Evolutionary conservation across 1,140 invertebrate genomes (phyloP), one percentile per base, ranked within the genome.

Genomic region (Ceratoteleas bidentatus): DNA sequence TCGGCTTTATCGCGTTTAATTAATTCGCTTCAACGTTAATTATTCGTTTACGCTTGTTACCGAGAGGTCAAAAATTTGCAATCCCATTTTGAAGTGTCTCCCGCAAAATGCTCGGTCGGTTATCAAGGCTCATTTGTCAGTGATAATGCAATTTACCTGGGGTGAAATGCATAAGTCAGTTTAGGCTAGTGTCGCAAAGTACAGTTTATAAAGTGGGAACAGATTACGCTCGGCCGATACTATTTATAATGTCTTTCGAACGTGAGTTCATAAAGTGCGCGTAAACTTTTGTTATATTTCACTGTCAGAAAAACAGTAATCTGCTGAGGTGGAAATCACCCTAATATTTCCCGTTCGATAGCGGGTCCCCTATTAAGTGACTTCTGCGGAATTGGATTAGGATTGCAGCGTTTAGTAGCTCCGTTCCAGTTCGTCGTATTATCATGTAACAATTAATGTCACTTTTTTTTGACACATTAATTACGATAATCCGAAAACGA

Each of bases 261-360:
- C 57, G 56, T 77, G 74, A 68, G 74, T 58, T 77, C 57, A 77
- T 62, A 69, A 62, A 69, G 43, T 62, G 50, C 38, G 16, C 57
- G 57, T 77, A 77, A 76, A 77, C 74, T 68, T 69, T 62, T 52
- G 57, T 69, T 77, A 77, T 69, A 77, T 77, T 62, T 77, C 64
- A 77, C 16, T 69, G 74, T 68, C 57, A 68, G 50, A 69, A 62
- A 68, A 62, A 49, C 62, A 60, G 62, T 68, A 76, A 68, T 76
- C 73, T 61, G 34, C 14, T 69, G 36, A 43, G 69, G 49, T 68
- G 49, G 64, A 69, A 69, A 69, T 77, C 57, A 40, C 57, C 64
- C 64, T 61, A 69, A 69, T 68, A 77, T 77, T 77, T 77, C 56
- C 50, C 16, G 56, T 62, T 69, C 58, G 50, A 69, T 68, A 47